These are phyloP conservation scores for Rhabdomys dilectus DNA, from an alignment of 2,113 vertebrate species.

Conservation along the genomic window DNA sequence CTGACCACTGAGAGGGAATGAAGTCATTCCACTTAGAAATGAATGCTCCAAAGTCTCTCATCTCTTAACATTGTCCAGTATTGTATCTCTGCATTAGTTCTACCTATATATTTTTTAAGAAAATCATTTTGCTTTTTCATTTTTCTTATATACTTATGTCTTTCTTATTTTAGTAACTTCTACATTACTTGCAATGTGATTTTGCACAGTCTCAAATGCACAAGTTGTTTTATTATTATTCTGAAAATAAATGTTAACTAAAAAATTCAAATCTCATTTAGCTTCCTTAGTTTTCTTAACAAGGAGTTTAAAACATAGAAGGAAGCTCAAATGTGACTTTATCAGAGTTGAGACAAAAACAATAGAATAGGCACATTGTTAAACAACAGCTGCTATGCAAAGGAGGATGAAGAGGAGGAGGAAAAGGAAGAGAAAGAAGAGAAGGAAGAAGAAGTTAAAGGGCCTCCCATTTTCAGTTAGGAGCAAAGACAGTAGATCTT, in stretches of 20 bases:
- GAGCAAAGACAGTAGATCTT: background rate
- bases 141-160: background rate
- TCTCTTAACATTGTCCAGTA: background rate
- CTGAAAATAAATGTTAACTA: background rate
- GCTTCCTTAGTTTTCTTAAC: background rate
- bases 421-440: background rate
- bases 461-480: background rate
- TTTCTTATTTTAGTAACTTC: background rate
- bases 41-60: background rate
- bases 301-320: background rate
- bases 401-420: background rate
- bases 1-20: background rate
- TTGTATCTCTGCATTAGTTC: background rate
- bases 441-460: background rate
- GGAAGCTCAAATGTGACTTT: background rate
- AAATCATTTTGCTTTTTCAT: background rate
- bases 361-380: background rate
- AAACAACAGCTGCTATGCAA: background rate
- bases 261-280: background rate
- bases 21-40: too few relatives aligned
- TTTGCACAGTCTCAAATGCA: background rate
- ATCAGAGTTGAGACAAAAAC: background rate
- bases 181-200: background rate
- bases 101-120: background rate
- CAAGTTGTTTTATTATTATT: background rate